Conservation (phyloP, 1,140 invertebrate genomes). For the Drosophila cardini region DNA sequence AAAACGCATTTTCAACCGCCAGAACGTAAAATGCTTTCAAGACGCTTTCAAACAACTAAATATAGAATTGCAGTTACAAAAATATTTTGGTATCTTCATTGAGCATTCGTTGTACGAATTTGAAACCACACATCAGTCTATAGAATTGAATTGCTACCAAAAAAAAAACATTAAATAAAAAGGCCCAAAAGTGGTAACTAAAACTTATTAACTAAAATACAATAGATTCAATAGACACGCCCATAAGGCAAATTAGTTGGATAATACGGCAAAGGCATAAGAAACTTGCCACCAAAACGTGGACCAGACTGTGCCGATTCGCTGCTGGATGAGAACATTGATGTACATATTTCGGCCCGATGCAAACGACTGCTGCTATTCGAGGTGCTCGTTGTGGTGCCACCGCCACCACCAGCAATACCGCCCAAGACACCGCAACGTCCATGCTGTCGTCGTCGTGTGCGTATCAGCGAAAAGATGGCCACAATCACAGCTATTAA, state of each 20-base stretch:
- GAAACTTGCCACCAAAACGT: slow-evolving; percentile 76
- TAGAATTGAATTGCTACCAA: slow-evolving; percentile 44
- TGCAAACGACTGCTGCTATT: slow-evolving; percentile 72
- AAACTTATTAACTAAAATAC: slow-evolving; percentile 7
- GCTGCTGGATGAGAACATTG: slow-evolving; percentile 84
- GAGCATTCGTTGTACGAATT: slow-evolving; percentile 74
- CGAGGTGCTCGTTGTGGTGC: slow-evolving; percentile 57
- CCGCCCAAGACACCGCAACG: slow-evolving; percentile 43
- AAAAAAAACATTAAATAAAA: background rate
- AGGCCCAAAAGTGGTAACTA: slow-evolving; percentile 12
- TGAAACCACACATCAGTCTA: slow-evolving; percentile 71
- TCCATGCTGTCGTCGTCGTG: slow-evolving; percentile 82
- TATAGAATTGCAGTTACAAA: slow-evolving; percentile 41
- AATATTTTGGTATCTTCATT: slow-evolving; percentile 63
- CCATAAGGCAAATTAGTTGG: slow-evolving; percentile 81
- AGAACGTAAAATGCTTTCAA: slow-evolving; percentile 63
- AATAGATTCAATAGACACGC: slow-evolving; percentile 68
- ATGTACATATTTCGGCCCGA: slow-evolving; percentile 76
- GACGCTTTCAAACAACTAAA: slow-evolving; percentile 52
- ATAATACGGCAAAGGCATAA: slow-evolving; percentile 84
- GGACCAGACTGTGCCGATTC: slow-evolving; percentile 79
- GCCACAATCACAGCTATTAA: slow-evolving; percentile 88
- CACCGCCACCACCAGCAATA: slow-evolving; percentile 39
- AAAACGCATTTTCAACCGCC: slow-evolving; percentile 61
- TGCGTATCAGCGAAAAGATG: slow-evolving; percentile 87